These are phyloP conservation scores for Lordiphosa andalusiaca DNA, from an alignment of 2,888 invertebrate species.

Conservation along the genomic window DNA sequence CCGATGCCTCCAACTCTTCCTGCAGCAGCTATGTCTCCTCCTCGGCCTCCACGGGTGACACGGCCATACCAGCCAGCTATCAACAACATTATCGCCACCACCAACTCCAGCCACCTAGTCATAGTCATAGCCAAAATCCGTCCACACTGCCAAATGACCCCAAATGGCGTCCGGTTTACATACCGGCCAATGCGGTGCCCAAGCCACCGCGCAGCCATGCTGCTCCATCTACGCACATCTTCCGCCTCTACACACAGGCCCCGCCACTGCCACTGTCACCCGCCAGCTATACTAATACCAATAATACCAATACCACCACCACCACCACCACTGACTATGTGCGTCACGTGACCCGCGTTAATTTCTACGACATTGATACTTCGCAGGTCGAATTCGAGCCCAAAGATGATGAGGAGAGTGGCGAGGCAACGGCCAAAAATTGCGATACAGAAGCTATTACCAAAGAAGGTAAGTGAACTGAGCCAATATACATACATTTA, in stretches of 20 bases:
- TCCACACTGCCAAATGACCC: slow-evolving; percentile 27
- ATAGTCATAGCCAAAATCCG: slow-evolving; percentile 54
- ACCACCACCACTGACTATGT: slow-evolving; percentile 75
- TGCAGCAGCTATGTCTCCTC: slow-evolving; percentile 59
- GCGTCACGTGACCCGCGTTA: slow-evolving; percentile 81
- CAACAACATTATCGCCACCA: slow-evolving; percentile 35
- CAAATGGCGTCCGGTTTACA: slow-evolving; percentile 28
- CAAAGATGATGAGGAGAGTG: slow-evolving; percentile 83
- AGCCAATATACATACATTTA: no score
- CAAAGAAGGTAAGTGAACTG: slow-evolving; percentile 87
- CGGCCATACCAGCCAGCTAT: slow-evolving; percentile 75
- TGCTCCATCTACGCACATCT: slow-evolving; percentile 35
- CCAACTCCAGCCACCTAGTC: slow-evolving; percentile 55
- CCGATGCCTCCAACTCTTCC: neutral
- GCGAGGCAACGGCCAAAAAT: slow-evolving; percentile 86
- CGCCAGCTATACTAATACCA: slow-evolving; percentile 34
- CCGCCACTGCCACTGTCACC: slow-evolving; percentile 31
- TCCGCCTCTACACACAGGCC: slow-evolving; percentile 49
- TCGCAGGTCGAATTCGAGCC: slow-evolving; percentile 81
- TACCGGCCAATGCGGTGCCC: slow-evolving; percentile 72
- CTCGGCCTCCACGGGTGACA: slow-evolving; percentile 79
- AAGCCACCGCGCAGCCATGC: slow-evolving; percentile 76
- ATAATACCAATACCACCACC: no score
- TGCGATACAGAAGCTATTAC: slow-evolving; percentile 91
- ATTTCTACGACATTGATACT: slow-evolving; percentile 81